Evolutionary conservation across 2,113 vertebrate species (phyloP).

Genomic region (Cynocephalus volans): DNA sequence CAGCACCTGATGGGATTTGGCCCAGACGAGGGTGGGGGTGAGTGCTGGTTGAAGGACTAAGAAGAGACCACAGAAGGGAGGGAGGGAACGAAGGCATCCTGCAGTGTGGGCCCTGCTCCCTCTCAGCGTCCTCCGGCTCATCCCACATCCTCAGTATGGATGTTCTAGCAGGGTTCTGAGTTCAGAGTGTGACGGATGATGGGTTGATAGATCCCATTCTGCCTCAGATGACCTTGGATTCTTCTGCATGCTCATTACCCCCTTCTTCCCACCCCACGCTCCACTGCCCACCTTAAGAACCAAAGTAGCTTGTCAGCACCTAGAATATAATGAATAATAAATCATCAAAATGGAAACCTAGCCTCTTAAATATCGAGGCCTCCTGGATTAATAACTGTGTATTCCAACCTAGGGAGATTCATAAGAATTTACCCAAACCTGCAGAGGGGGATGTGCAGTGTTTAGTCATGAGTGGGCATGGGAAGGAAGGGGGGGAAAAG

Average conservation of each 20-base stretch:
- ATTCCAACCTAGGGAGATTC: not conserved
- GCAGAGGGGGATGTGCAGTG: not conserved
- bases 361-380: not conserved
- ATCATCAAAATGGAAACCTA: not conserved
- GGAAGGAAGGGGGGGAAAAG: not conserved
- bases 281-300: not conserved
- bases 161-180: no score
- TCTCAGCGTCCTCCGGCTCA: not conserved
- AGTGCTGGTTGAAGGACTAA: not conserved
- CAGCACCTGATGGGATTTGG: not conserved
- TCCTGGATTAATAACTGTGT: not conserved
- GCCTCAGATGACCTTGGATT: not conserved
- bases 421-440: not conserved
- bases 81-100: not conserved
- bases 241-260: not conserved
- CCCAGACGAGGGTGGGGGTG: not conserved
- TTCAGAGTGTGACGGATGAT: no score
- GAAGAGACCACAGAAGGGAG: not conserved
- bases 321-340: not conserved
- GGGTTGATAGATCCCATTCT: not conserved
- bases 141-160: no score
- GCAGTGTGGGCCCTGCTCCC: no score
- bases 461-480: not conserved
- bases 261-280: not conserved
- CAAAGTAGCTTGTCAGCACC: not conserved